phyloP scores from a whole-genome alignment of 2,888 invertebrate genomes.

The Corythucha ciliata region DNA sequence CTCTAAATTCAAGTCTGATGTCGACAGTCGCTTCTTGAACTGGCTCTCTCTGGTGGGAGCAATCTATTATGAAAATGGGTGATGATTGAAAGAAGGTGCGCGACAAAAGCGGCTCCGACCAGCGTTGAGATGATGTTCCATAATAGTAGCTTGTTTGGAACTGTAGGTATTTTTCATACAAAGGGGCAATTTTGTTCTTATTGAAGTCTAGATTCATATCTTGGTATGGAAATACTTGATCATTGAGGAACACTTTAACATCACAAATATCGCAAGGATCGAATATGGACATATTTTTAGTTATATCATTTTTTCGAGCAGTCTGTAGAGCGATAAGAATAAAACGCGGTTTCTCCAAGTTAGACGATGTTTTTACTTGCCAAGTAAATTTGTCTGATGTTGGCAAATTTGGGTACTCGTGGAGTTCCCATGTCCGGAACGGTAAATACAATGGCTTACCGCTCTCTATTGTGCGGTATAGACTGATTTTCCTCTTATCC shows the following conservation, averaged over 20 bases:
- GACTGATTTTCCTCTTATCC: constrained; percentile 4
- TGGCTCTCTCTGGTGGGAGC: not conserved
- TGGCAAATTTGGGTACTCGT: constrained; percentile 12
- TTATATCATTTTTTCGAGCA: constrained; percentile 37
- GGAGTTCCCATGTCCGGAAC: constrained; percentile 15
- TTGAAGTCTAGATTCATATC: constrained; percentile 38
- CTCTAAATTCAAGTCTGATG: constrained; percentile 5
- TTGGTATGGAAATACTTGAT: constrained; percentile 40
- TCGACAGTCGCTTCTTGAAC: not conserved
- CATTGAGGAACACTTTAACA: constrained; percentile 40
- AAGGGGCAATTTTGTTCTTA: constrained; percentile 31
- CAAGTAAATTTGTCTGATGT: not conserved
- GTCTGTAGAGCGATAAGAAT: constrained; percentile 41
- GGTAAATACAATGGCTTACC: not conserved
- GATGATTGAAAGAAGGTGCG: constrained; percentile 24
- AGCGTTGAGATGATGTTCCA: constrained; percentile 37
- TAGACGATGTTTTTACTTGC: constrained; percentile 38
- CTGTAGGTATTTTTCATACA: not conserved
- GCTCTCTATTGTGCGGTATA: constrained; percentile 5
- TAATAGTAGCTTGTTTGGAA: not conserved
- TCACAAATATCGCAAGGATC: constrained; percentile 38
- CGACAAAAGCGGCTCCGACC: too few species aligned
- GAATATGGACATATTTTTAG: constrained; percentile 32
- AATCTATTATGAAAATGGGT: not conserved
- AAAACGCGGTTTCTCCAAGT: constrained; percentile 40